Conservation (phyloP, 2,888 invertebrate genomes). For the Liodrosophila aerea region DNA sequence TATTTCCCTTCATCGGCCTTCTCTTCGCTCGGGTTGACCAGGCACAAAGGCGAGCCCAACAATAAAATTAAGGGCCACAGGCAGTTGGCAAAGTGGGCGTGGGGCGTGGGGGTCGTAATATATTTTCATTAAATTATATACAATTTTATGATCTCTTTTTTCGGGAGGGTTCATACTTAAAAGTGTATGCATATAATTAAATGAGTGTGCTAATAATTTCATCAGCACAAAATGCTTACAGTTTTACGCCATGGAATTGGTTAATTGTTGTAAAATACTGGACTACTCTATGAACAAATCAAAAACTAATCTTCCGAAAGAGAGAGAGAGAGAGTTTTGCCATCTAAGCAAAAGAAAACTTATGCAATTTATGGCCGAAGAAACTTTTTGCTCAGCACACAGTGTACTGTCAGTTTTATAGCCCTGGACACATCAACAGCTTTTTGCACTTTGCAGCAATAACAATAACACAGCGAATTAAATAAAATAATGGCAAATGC, state of each 20-base stretch:
- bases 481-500: conserved; percentile 40
- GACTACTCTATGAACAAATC: background rate
- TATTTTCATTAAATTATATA: conserved; percentile 70
- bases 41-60: conserved; percentile 51
- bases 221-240: conserved; percentile 3
- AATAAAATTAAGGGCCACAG: conserved; percentile 56
- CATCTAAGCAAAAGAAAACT: conserved; percentile 17
- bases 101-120: conserved; percentile 35
- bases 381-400: conserved; percentile 19
- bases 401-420: conserved; percentile 7
- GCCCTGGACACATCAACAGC: conserved; percentile 37
- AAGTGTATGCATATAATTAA: conserved; percentile 49
- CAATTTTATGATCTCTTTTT: conserved; percentile 53
- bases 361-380: conserved; percentile 26
- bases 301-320: background rate
- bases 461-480: conserved; percentile 43
- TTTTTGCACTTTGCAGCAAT: conserved; percentile 49
- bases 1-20: conserved; percentile 26
- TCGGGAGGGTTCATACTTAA: conserved; percentile 15
- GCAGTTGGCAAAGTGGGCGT: background rate
- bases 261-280: background rate
- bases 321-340: background rate
- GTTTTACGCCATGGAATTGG: background rate
- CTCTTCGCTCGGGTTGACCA: conserved; percentile 21
- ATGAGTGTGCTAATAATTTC: conserved; percentile 37